Base-by-base conservation (phyloP, 1,140 invertebrate genomes). In the Bursaphelenchus mucronatus region DNA sequence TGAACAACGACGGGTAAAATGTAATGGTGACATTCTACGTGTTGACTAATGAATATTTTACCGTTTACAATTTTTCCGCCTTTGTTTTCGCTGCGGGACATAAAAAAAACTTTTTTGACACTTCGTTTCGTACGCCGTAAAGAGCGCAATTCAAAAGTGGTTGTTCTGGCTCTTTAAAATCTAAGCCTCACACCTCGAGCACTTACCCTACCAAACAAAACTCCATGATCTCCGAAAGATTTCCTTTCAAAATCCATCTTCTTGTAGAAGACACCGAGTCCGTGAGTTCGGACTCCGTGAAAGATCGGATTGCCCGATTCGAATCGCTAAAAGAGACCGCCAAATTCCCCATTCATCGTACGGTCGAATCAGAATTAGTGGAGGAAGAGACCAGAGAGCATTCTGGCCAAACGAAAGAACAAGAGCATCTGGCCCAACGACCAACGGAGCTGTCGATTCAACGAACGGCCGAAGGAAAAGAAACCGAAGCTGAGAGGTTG, bases 291-390 rank as follows among this genome's bases (percentile, higher is more conserved):
- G 40, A 49, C 21, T 70, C 67, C 8, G 66, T 67, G 47, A 47
- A 45, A 11, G 66, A 67, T 40, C 67, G 63, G 19, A 69, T 67
- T n/a, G 62, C 44, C n/a, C 66, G 53, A 11, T 67, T 67, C 50
- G 66, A 67, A 41, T 53, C 63, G n/a, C 49, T 67, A 2, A 66
- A 66, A 66, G 15, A 65, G 40, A 56, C 19, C 43, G 50, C 59
- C 9, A 62, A 40, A 21, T 21, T 8, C 15, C 11, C 19, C 40
- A 50, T 59, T 39, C 15, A 59, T 11, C 57, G 57, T 3, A 59
- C 19, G 13, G 41, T 39, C 1, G 53, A n/a, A 6, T n/a, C 47
- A 4, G 47, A 39, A 39, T 30, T 59, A 5, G 39, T 59, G 0
- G 57, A 59, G 7, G 57, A 59, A 39, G 40, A 13, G 11, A 4